Conservation (phyloP, 2,113 vertebrate genomes). For the Pipra filicauda region DNA sequence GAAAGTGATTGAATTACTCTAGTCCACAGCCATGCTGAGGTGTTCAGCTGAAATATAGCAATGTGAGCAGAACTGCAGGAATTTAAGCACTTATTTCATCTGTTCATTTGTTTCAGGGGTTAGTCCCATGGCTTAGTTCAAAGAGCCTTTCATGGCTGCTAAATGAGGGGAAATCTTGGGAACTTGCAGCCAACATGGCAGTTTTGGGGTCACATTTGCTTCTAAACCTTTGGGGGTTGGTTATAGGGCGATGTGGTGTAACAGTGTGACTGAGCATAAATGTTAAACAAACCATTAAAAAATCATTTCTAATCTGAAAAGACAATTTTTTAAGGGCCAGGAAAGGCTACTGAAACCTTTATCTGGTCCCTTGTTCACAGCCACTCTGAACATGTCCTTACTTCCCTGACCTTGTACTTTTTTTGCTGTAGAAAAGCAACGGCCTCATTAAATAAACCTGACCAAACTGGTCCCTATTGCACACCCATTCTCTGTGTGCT, state of each 20-base stretch:
- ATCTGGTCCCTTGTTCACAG: not conserved
- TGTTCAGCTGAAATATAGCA: not conserved
- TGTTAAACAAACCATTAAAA: not conserved
- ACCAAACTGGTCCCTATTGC: not conserved
- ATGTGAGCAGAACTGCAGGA: not conserved
- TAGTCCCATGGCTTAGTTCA: not conserved
- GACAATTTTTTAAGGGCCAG: not conserved
- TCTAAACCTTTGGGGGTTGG: not conserved
- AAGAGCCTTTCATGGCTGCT: not conserved
- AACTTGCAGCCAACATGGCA: not conserved
- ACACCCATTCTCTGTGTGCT: not conserved
- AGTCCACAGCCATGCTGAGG: not conserved
- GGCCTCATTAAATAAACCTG: slow-evolving; percentile 15
- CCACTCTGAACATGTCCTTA: not conserved
- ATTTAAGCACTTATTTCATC: not conserved
- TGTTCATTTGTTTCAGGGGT: not conserved
- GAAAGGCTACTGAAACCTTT: not conserved
- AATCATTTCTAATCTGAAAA: not conserved
- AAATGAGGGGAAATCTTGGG: not conserved
- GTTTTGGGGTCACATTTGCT: not conserved
- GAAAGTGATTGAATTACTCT: not conserved
- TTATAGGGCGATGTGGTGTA: not conserved
- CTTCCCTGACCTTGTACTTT: not conserved
- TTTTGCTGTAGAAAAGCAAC: not conserved
- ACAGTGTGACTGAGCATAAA: not conserved